A percentile compares a stretch with the other conserved stretches of the same genome.
These are phyloP conservation scores for Aethes cnicana DNA, from an alignment of 2,888 invertebrate genomes.

Conservation along the genomic window DNA sequence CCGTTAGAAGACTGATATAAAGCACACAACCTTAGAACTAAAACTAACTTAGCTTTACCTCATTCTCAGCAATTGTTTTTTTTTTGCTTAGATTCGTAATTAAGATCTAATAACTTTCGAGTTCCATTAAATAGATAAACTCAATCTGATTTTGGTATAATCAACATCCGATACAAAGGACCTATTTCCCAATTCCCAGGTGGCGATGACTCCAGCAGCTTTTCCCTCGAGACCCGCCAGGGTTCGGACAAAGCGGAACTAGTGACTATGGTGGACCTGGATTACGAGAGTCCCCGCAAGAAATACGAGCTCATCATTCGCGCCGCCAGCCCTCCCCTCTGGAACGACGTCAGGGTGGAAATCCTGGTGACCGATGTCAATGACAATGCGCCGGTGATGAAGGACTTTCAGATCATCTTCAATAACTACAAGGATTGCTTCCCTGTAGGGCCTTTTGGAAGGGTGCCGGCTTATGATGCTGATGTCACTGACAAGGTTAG, in stretches of 20 bases:
- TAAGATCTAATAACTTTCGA: too few species aligned
- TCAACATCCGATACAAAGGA: slow-evolving; percentile 3
- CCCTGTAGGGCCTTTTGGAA: slow-evolving; percentile 94
- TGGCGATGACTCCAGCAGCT: slow-evolving; percentile 94
- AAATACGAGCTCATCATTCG: slow-evolving; percentile 93
- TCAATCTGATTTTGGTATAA: too few species aligned
- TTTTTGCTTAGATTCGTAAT: too few species aligned
- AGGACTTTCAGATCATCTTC: slow-evolving; percentile 96
- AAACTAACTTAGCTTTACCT: too few species aligned
- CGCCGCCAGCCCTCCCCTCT: slow-evolving; percentile 94
- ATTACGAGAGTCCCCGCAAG: slow-evolving; percentile 97
- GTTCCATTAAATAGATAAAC: too few species aligned
- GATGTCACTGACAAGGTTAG: slow-evolving; percentile 92
- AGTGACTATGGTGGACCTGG: slow-evolving; percentile 93
- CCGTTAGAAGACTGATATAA: too few species aligned
- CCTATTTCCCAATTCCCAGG: slow-evolving; percentile 54
- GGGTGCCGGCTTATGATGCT: slow-evolving; percentile 96
- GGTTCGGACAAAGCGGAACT: slow-evolving; percentile 94
- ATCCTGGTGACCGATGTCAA: slow-evolving; percentile 96
- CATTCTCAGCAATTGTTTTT: background rate
- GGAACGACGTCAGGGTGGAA: slow-evolving; percentile 94
- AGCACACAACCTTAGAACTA: too few species aligned
- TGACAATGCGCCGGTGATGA: slow-evolving; percentile 95
- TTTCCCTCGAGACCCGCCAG: slow-evolving; percentile 90
- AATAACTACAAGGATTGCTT: slow-evolving; percentile 97